Base-by-base conservation (phyloP, 1,140 invertebrate species). In the Akabosia matsudoensis region DNA sequence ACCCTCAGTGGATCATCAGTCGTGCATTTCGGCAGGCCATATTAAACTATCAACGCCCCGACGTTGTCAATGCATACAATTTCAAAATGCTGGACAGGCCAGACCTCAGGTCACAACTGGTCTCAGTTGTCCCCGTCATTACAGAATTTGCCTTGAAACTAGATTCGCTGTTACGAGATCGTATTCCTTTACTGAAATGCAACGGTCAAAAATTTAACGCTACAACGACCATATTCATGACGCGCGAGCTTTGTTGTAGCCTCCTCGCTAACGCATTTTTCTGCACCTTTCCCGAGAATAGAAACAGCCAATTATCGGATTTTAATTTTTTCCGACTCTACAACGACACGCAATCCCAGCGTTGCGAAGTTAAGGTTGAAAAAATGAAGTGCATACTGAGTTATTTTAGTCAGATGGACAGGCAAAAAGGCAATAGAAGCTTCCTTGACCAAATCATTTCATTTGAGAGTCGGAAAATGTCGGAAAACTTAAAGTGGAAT, bases 321-420 rank as follows among this genome's bases (percentile, higher is more conserved):
- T 14, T 70, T 70, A 70, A 70, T 22, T 70, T 70, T 70, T 34
- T 70, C 28, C 28, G 28, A 70, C 24, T 70, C 7, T 30, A 7
- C 10, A 56, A 56, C 24, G 54, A 16, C 22, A 10, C 54, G 3
- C 54, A 56, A 3, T 56, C 10, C n/a, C 7, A 56, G 24, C 54
- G 22, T 16, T 16, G 54, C 4, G 28, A 70, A 22, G 24, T 30
- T 4, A 70, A 70, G 28, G 14, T 26, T 22, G 67, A 70, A 22
- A 70, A 70, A 70, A 14, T 70, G 13, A 34, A 33, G 22, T 70
- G 67, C 22, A 10, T 70, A 10, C 14, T 70, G 2, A 70, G 31
- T 30, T 70, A 70, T 30, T 70, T 70, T 34, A 3, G 31, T 30
- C 10, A 70, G 31, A 70, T 70, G 28, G 22, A 30, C 7, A 3